These are phyloP conservation scores for Melanerpes formicivorus DNA, from an alignment of 2,113 vertebrate genomes.

Conservation along the genomic window DNA sequence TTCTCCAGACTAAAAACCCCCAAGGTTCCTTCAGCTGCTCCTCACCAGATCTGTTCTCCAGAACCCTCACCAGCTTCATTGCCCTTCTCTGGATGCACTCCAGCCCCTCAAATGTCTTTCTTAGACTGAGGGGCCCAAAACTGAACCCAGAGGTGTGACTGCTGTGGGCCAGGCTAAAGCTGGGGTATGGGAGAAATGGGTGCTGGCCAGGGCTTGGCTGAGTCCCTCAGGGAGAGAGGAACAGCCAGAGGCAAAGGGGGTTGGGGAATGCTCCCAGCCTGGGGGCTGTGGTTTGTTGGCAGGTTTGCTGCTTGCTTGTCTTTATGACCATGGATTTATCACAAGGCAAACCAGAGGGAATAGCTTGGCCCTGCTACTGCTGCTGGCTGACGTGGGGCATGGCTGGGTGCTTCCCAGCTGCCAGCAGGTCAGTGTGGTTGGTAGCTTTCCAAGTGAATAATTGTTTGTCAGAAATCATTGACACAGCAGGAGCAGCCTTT, in stretches of 20 bases:
- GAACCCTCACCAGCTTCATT: too few species aligned
- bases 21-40: too few species aligned
- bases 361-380: accelerated
- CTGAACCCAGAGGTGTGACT: too few species aligned
- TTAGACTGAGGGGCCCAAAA: too few species aligned
- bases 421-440: background rate
- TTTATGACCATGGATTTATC: background rate
- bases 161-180: background rate
- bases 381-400: background rate
- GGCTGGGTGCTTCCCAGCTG: background rate
- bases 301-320: background rate
- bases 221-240: background rate
- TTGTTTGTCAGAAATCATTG: background rate
- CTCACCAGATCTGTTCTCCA: too few species aligned
- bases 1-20: too few species aligned
- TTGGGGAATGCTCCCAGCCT: background rate
- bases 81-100: too few species aligned
- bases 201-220: background rate
- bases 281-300: background rate
- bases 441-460: background rate
- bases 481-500: accelerated
- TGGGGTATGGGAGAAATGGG: background rate
- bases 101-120: too few species aligned
- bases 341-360: background rate
- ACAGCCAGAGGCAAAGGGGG: background rate